Evolutionary conservation across 2,797 vertebrate genomes (phyloP).

Genomic region (Phylloscopus collybita): DNA sequence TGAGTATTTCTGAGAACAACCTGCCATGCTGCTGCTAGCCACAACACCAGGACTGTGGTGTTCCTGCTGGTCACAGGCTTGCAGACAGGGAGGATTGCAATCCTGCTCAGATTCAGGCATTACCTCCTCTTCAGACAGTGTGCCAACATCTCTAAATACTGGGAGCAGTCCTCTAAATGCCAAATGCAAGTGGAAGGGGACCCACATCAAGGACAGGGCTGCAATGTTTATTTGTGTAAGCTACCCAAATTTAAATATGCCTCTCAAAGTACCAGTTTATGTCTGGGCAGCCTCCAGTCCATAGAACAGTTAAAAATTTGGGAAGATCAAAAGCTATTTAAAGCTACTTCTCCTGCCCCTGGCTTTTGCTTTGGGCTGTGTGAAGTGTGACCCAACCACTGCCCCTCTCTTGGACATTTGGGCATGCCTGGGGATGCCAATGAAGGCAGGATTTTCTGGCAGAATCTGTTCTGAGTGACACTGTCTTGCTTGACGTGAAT

Average conservation of each 20-base stretch:
- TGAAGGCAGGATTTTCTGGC: background rate
- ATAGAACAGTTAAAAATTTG: background rate
- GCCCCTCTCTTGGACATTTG: background rate
- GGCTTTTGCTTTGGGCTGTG: background rate
- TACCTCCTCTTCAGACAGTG: background rate
- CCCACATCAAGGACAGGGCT: background rate
- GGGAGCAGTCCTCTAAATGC: background rate
- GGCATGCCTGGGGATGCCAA: accelerated
- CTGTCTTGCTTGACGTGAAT: background rate
- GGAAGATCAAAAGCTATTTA: background rate
- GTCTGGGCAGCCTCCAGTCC: background rate
- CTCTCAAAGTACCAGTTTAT: background rate
- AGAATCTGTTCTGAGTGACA: background rate
- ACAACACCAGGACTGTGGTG: background rate
- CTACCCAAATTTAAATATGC: background rate
- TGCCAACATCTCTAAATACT: background rate
- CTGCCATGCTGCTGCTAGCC: background rate
- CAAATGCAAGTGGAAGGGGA: background rate
- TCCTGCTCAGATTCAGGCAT: background rate
- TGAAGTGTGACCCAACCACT: background rate
- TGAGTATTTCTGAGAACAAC: background rate
- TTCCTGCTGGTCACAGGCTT: background rate
- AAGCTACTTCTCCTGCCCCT: background rate
- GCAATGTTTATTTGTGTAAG: background rate
- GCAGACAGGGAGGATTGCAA: background rate